Percentiles rank a stretch among this genome's conserved stretches.
phyloP scores from a whole-genome alignment of 1,140 invertebrate genomes.

The Brachystomella parvula region DNA sequence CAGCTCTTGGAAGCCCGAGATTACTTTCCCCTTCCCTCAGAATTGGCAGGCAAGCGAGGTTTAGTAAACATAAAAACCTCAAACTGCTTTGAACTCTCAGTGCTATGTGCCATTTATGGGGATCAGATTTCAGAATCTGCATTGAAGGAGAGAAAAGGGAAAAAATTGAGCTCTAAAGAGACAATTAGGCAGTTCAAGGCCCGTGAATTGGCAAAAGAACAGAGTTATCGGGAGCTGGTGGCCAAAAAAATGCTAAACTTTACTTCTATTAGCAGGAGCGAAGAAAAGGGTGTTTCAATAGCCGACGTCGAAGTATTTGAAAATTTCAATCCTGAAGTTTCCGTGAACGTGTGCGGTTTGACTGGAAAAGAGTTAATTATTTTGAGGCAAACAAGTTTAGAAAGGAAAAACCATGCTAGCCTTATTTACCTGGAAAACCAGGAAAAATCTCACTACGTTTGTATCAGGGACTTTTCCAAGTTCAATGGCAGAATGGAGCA shows the following conservation, averaged over 20 bases:
- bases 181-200: background rate
- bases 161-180: background rate
- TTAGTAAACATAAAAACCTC: background rate
- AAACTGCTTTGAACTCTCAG: background rate
- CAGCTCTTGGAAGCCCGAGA: background rate
- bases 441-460: background rate
- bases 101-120: background rate
- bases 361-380: background rate
- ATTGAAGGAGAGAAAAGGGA: background rate
- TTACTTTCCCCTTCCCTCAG: background rate
- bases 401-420: background rate
- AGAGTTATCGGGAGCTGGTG: background rate
- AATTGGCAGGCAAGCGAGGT: background rate
- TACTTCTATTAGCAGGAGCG: background rate
- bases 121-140: background rate
- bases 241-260: background rate
- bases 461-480: background rate
- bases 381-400: background rate
- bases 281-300: background rate
- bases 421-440: background rate
- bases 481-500: background rate
- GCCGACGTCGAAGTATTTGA: background rate
- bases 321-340: background rate
- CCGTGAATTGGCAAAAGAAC: background rate
- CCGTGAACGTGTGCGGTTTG: background rate